These are phyloP conservation scores for Coregonus suidteri DNA, from an alignment of 2,797 vertebrate species.

Conservation along the genomic window DNA sequence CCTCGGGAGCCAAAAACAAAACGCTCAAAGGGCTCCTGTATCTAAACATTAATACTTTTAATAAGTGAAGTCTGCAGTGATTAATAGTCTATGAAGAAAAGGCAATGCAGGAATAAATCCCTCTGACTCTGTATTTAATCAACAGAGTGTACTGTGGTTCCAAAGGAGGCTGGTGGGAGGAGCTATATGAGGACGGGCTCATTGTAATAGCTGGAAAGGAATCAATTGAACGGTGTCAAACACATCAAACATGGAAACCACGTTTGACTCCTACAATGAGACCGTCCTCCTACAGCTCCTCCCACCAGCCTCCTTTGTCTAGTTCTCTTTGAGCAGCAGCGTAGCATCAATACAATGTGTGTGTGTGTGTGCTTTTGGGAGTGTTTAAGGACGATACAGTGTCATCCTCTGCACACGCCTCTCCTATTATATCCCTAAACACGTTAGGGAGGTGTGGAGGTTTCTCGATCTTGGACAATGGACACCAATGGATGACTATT, in stretches of 20 bases:
- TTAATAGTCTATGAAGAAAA: not conserved
- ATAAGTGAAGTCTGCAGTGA: not conserved
- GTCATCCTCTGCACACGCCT: too few relatives aligned
- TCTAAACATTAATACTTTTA: slow-evolving; percentile 46
- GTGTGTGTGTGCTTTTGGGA: not conserved
- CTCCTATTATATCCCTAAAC: too few relatives aligned
- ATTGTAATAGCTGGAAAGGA: too few relatives aligned
- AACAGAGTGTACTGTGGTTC: slow-evolving; percentile 33
- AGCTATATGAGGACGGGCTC: too few relatives aligned
- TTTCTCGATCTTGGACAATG: not conserved
- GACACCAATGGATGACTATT: too few relatives aligned
- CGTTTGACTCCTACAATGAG: too few relatives aligned
- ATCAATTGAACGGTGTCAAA: too few relatives aligned
- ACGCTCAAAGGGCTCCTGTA: not conserved
- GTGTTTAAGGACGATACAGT: not conserved
- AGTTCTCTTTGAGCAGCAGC: slow-evolving; percentile 4
- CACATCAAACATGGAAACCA: too few relatives aligned
- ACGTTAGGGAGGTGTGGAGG: not conserved
- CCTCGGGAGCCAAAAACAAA: not conserved
- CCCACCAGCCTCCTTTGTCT: slow-evolving; percentile 1
- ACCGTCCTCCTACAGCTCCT: too few relatives aligned
- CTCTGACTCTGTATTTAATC: slow-evolving; percentile 36
- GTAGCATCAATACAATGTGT: not conserved
- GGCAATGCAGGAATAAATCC: not conserved
- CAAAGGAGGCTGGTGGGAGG: too few relatives aligned